These are phyloP conservation scores for Pandion haliaetus DNA, from an alignment of 2,113 vertebrate species.

Conservation along the genomic window DNA sequence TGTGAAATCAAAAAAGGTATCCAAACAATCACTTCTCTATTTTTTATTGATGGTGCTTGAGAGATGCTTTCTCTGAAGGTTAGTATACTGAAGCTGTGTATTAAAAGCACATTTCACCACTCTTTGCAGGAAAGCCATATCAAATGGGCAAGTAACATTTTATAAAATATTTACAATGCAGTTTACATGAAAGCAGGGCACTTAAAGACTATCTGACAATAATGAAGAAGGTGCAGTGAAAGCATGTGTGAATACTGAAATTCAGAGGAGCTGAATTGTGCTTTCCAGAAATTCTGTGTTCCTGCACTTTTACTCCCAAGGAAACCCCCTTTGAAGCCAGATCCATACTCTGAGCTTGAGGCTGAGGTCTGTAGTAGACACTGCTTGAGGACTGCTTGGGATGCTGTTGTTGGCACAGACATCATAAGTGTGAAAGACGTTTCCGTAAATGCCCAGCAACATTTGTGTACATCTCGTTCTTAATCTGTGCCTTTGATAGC, in stretches of 20 bases:
- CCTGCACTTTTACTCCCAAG: not conserved
- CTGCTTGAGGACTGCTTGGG: not conserved
- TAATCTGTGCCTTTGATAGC: not conserved
- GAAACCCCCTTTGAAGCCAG: not conserved
- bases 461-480: not conserved
- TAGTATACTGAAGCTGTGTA: not conserved
- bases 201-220: not conserved
- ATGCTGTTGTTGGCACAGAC: not conserved
- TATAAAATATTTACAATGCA: constrained; percentile 22
- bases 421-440: not conserved
- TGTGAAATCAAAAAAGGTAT: not conserved
- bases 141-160: not conserved
- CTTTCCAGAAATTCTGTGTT: not conserved
- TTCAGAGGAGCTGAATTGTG: not conserved
- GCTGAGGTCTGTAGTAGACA: not conserved
- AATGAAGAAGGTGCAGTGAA: not conserved
- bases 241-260: not conserved
- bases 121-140: not conserved
- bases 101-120: not conserved
- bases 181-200: not conserved
- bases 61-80: not conserved
- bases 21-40: not conserved
- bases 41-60: not conserved
- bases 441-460: not conserved
- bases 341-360: not conserved